Percentiles rank a stretch among this genome's conserved stretches.
These are phyloP conservation scores for Leucoma salicis DNA, from an alignment of 2,888 invertebrate genomes.

Conservation along the genomic window DNA sequence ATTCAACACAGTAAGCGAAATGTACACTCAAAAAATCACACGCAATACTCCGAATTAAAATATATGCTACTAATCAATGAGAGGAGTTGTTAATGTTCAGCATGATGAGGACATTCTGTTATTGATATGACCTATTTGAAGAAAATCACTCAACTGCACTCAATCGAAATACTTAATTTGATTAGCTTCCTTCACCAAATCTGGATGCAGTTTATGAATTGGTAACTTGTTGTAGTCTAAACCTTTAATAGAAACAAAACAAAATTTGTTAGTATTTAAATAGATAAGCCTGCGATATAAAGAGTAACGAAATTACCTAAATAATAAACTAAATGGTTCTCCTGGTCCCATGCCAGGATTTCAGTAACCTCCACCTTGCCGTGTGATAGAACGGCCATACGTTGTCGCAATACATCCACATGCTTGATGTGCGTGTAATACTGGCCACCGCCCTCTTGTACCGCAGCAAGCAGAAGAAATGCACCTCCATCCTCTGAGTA, in stretches of 20 bases:
- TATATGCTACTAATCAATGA: constrained; percentile 17
- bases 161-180: constrained; percentile 76
- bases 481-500: constrained; percentile 93
- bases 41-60: constrained; percentile 24
- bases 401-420: constrained; percentile 90
- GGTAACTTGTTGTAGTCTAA: constrained; percentile 60
- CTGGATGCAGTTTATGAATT: constrained; percentile 66
- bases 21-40: constrained; percentile 24
- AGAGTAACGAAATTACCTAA: constrained; percentile 60
- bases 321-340: constrained; percentile 90
- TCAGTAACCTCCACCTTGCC: constrained; percentile 92
- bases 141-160: constrained; percentile 65
- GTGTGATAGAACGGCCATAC: constrained; percentile 92
- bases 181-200: constrained; percentile 67
- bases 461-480: constrained; percentile 90
- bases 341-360: constrained; percentile 93
- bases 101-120: constrained; percentile 40
- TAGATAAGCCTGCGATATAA: neutral
- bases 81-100: constrained; percentile 34
- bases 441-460: constrained; percentile 92
- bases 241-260: constrained; percentile 60
- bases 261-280: constrained; percentile 20
- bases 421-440: constrained; percentile 95
- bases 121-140: constrained; percentile 36
- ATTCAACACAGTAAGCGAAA: constrained; percentile 1